Base-by-base conservation (phyloP, 2,888 invertebrate genomes). In the Athrips mouffetella region DNA sequence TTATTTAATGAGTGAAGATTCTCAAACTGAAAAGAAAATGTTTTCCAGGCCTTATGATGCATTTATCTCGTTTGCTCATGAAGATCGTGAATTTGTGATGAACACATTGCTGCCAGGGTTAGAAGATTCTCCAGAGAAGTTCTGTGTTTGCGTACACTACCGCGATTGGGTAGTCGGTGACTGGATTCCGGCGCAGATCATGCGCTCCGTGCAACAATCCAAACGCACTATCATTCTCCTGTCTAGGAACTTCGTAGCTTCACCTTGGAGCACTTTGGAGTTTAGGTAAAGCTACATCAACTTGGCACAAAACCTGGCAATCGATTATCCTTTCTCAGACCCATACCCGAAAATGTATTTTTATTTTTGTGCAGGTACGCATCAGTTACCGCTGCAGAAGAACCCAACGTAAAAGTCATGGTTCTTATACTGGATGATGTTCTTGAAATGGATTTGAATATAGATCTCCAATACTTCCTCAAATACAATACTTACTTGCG, bases 21-120 rank as follows among this genome's bases (percentile, higher is more conserved):
- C n/a, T n/a, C n/a, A n/a, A n/a, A n/a, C n/a, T n/a, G n/a, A n/a
- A n/a, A n/a, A n/a, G n/a, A n/a, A n/a, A n/a, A n/a, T n/a, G n/a
- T 55, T 2, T 53, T 54, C 47, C 58, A 62, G 60, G n/a, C 35
- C 21, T 10, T 96, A 92, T 70, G 96, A 96, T 69, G 94, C 94
- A 0, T 96, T 96, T 70, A 87, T 96, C 46, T 94, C 95, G 54
- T 96, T 92, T 69, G 93, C 94, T 0, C 92, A 94, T 64, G 90
- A 91, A 65, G 95, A 96, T 67, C 92, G 93, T 59, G 89, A 90
- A 2, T 93, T 94, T 62, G 91, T 95, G 0, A 79, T 90, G 0
- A 89, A 91, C 15, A 84, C 91, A 49, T 68, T 96, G 29, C 86
- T 94, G 10, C 89, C 92, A 0, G 89, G 89, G n/a, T 76, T 96